Conservation (phyloP, 2,797 vertebrate genomes). For the Spheniscus humboldti region DNA sequence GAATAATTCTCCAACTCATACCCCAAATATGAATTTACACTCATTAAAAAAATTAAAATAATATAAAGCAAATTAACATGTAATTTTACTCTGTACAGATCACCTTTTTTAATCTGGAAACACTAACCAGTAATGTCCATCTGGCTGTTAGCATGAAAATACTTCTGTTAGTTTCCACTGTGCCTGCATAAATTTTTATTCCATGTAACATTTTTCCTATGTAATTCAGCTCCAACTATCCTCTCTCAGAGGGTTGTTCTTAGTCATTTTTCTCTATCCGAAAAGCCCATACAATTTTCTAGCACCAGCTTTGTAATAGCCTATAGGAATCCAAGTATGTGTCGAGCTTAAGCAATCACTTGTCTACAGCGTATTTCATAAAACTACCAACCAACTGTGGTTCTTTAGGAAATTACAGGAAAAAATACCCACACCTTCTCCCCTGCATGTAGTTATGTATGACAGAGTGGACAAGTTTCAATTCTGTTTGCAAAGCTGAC, state of each 20-base stretch:
- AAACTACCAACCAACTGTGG: background rate
- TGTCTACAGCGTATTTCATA: background rate
- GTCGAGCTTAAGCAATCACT: background rate
- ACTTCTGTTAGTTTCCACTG: background rate
- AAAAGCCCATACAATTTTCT: background rate
- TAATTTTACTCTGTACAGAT: background rate
- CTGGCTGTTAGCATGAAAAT: background rate
- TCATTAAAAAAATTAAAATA: background rate
- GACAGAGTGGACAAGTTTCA: background rate
- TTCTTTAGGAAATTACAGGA: background rate
- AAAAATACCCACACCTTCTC: background rate
- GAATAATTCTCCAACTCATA: background rate
- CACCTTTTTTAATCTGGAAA: background rate
- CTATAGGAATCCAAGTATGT: background rate
- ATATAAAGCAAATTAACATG: background rate
- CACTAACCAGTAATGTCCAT: background rate
- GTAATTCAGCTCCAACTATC: background rate
- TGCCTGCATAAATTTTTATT: background rate
- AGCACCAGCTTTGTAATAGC: background rate
- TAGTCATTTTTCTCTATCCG: background rate
- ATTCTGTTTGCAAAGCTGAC: background rate
- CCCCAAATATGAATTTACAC: background rate
- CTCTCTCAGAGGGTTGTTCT: background rate
- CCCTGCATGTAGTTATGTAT: background rate
- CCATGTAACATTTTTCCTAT: background rate